A percentile compares a stretch with the other conserved stretches of the same genome.
phyloP scores from a whole-genome alignment of 1,140 invertebrate genomes.

The Macrobrachium rosenbergii region DNA sequence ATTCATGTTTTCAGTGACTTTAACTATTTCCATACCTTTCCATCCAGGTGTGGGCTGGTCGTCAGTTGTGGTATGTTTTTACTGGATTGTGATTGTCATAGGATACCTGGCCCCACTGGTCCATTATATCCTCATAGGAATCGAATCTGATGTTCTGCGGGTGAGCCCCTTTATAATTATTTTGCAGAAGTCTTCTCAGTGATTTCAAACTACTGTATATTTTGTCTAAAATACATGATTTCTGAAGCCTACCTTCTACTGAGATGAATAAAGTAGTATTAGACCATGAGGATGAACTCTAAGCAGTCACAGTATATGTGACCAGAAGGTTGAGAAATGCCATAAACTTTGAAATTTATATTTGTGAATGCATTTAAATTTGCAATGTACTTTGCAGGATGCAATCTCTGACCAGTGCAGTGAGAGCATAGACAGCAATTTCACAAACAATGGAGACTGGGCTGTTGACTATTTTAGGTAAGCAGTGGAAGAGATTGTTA shows the following conservation, averaged over 20 bases:
- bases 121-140: conserved; percentile 52
- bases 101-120: conserved; percentile 54
- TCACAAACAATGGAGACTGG: conserved; percentile 51
- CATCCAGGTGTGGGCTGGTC: conserved; percentile 58
- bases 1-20: neutral
- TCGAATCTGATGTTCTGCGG: conserved; percentile 29
- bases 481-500: too few relatives aligned
- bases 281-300: too few relatives aligned
- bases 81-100: conserved; percentile 53
- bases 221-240: too few relatives aligned
- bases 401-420: neutral
- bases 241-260: too few relatives aligned
- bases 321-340: too few relatives aligned
- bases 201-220: too few relatives aligned
- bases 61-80: conserved; percentile 54
- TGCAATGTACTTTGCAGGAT: neutral
- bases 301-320: too few relatives aligned
- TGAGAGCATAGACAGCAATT: neutral
- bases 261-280: too few relatives aligned
- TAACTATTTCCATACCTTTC: neutral
- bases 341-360: neutral
- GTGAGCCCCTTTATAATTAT: neutral
- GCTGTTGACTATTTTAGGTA: conserved; percentile 44
- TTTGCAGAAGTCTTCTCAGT: neutral
- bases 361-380: neutral